Base-by-base conservation (phyloP, 1,140 invertebrate species). In the Holcopasites calliopsidis region DNA sequence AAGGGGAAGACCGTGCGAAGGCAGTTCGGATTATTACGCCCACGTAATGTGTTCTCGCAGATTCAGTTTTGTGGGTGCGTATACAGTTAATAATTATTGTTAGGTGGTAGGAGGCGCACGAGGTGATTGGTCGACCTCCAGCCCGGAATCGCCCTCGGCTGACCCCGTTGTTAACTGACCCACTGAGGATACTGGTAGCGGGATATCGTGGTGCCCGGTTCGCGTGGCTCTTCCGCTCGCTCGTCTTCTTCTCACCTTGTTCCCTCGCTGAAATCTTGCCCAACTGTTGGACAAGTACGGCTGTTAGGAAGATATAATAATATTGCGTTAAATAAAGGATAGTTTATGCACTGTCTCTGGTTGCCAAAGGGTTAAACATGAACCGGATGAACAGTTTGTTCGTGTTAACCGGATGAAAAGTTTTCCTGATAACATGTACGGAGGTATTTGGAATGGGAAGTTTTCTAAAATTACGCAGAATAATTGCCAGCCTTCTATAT, bases 141-240 rank as follows among this genome's bases (percentile, higher is more conserved):
- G 75, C 86, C 84, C 82, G 71, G 65, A 85, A 81, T 89, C 85
- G 89, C 87, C 87, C 85, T 87, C 84, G 80, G 73, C 76, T 87
- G 88, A 88, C 89, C 87, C 77, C 87, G 76, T 88, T 88, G 85
- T 84, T 85, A 85, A 87, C 86, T 90, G 88, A 89, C 88, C 88
- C 86, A 89, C 87, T 89, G 82, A 77, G 80, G 84, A 74, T 77
- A 78, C 76, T 68, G 81, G 80, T 71, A 85, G 79, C 68, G 74
- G 75, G 55, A 82, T 52, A 72, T 62, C 69, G 62, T 10, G 65
- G 38, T 55, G 52, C 64, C 68, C 47, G 58, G 52, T 62, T 44
- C 42, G 31, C 54, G 64, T 79, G 23, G 76, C 42, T 55, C 55
- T 66, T 66, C 70, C 62, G 23, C 10, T 57, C 52, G 38, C 16